These are phyloP conservation scores for Euplagia quadripunctaria DNA, from an alignment of 2,888 invertebrate species.

Conservation along the genomic window DNA sequence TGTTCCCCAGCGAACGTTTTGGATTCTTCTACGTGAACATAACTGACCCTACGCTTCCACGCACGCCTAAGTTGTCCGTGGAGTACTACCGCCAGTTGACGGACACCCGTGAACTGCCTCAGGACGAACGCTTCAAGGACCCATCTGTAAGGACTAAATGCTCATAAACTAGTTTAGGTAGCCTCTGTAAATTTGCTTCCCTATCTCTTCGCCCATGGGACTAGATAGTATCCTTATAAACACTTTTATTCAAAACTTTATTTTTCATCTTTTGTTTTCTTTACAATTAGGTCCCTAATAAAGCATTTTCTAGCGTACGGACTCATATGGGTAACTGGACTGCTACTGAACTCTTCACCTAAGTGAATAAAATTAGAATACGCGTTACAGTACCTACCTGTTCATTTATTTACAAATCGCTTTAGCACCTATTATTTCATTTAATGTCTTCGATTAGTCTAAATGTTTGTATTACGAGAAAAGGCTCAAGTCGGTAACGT, in stretches of 20 bases:
- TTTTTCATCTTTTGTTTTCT: not conserved
- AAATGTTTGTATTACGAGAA: no score
- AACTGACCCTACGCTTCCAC: constrained; percentile 86
- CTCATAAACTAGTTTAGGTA: constrained; percentile 1
- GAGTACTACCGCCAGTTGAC: constrained; percentile 87
- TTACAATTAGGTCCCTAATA: no score
- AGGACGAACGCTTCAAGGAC: constrained; percentile 74
- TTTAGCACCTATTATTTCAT: no score
- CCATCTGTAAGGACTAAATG: constrained; percentile 66
- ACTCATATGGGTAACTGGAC: no score
- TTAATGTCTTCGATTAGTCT: no score
- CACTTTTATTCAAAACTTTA: not conserved
- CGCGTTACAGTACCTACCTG: no score
- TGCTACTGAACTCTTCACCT: no score
- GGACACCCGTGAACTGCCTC: constrained; percentile 77
- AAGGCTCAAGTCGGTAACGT: no score
- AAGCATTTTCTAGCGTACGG: no score
- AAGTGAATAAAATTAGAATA: no score
- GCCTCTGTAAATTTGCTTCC: not conserved
- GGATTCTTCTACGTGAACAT: constrained; percentile 92
- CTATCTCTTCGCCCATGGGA: not conserved
- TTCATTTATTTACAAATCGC: no score
- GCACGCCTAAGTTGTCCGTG: constrained; percentile 90
- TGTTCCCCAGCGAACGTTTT: constrained; percentile 88
- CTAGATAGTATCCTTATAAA: not conserved